phyloP scores from a whole-genome alignment of 2,797 vertebrate species.

The Anguilla marmorata region DNA sequence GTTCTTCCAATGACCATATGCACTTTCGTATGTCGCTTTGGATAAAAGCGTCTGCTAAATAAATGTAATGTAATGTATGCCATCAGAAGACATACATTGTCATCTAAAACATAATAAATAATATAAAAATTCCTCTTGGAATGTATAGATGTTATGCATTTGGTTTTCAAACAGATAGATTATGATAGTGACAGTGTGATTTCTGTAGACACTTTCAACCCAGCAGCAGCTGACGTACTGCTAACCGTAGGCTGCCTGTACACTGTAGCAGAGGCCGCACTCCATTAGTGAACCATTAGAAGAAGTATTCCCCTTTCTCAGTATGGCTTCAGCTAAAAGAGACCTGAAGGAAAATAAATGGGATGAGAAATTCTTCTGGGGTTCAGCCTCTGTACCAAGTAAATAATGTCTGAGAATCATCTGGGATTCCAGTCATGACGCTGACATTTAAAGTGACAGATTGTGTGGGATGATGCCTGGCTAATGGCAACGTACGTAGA shows the following conservation, averaged over 20 bases:
- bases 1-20: no score
- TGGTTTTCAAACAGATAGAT: background rate
- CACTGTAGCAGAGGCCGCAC: background rate
- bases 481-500: constrained; percentile 60
- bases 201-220: background rate
- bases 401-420: constrained; percentile 52
- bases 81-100: no score
- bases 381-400: constrained; percentile 55
- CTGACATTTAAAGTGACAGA: constrained; percentile 59
- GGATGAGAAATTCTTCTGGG: constrained; percentile 49
- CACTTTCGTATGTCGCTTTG: no score
- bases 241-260: background rate
- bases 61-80: no score
- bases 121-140: background rate
- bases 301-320: background rate
- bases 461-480: constrained; percentile 57
- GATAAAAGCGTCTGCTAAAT: no score
- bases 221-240: background rate
- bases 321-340: background rate
- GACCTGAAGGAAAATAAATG: constrained; percentile 44
- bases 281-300: constrained; percentile 19
- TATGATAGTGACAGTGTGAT: background rate
- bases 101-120: no score
- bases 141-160: background rate
- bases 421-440: constrained; percentile 59